These are phyloP conservation scores for Lacerta viridis DNA, from an alignment of 2,797 vertebrate species.

Conservation along the genomic window DNA sequence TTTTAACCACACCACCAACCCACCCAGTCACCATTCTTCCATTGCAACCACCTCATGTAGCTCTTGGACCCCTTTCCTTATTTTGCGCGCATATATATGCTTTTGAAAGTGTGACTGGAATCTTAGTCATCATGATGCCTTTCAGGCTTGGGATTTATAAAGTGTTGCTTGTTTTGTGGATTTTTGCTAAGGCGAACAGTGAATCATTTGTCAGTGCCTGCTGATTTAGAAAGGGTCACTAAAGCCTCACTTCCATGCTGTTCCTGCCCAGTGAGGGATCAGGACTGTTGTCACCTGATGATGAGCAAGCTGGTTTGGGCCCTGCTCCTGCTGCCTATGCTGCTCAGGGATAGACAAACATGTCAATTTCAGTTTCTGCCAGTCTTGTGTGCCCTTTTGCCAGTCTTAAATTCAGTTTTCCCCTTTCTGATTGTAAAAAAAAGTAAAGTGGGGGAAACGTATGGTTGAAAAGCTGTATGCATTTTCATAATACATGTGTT, in stretches of 20 bases:
- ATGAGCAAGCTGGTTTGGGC: not conserved
- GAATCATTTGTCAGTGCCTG: not conserved
- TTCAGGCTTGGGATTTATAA: not conserved
- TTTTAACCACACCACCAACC: not conserved
- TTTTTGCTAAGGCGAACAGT: not conserved
- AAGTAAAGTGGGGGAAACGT: no score
- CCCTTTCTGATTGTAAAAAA: no score
- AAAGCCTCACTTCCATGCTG: not conserved
- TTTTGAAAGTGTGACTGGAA: not conserved
- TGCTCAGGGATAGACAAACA: not conserved
- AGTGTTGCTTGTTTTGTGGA: not conserved
- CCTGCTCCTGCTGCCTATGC: not conserved
- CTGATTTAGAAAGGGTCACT: not conserved
- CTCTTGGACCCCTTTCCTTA: not conserved
- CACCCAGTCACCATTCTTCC: constrained; percentile 8
- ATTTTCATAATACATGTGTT: no score
- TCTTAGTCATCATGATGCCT: not conserved
- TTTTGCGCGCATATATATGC: not conserved
- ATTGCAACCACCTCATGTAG: not conserved
- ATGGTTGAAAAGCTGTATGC: no score
- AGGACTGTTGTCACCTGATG: not conserved
- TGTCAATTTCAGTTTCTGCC: no score
- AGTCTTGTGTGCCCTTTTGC: no score
- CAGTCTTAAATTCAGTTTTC: no score
- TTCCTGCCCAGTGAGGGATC: not conserved